These are phyloP conservation scores for Latheticus oryzae DNA, from an alignment of 2,888 invertebrate genomes.

Conservation along the genomic window DNA sequence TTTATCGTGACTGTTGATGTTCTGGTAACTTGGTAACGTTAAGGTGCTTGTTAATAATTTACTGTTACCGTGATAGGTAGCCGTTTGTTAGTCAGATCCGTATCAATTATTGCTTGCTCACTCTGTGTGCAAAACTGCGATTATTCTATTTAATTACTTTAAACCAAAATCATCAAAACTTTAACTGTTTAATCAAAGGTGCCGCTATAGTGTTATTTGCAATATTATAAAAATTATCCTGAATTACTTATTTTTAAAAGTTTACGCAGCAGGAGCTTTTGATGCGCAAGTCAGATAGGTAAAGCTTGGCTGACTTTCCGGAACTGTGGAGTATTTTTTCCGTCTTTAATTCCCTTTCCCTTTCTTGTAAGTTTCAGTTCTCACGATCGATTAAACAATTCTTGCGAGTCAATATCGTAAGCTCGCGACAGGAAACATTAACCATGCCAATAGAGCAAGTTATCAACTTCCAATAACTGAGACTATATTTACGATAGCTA, in stretches of 20 bases:
- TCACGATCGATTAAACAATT: constrained; percentile 11
- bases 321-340: no score
- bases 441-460: neutral
- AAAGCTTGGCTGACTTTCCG: no score
- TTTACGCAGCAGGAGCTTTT: no score
- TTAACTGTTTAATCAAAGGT: no score
- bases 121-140: constrained; percentile 44
- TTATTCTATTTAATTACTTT: no score
- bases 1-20: constrained; percentile 45
- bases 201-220: no score
- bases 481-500: constrained; percentile 12
- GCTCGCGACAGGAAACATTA: constrained; percentile 11
- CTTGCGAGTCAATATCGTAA: constrained; percentile 5
- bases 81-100: constrained; percentile 43
- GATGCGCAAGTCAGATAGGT: no score
- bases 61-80: constrained; percentile 47
- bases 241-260: no score
- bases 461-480: constrained; percentile 14
- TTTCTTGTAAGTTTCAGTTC: no score
- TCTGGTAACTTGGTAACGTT: constrained; percentile 47
- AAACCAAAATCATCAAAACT: no score
- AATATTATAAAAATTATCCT: no score
- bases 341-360: no score
- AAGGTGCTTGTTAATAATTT: constrained; percentile 48
- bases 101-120: constrained; percentile 46